Base-by-base conservation (phyloP, 2,888 invertebrate species). In the Listrodromus nycthemerus region DNA sequence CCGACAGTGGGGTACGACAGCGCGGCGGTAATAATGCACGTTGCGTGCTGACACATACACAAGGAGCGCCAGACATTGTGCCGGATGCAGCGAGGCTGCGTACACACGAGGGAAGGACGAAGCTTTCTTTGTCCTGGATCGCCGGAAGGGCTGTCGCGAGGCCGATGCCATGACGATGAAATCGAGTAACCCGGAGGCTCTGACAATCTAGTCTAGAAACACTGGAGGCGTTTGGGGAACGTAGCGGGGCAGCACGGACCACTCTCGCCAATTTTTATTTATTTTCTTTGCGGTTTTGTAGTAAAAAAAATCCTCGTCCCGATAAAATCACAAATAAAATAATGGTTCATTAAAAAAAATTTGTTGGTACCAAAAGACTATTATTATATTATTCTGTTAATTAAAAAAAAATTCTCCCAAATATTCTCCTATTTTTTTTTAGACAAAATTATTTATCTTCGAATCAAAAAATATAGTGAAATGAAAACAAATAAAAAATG, bases 11-110 rank as follows among this genome's bases (percentile, higher is more conserved):
- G 33, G 45, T 45, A 45, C 33, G 45, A 55, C 69, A 79, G 69
- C 82, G 84, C 71, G 85, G 85, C 86, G 86, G 88, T 86, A 89
- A 89, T 90, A 91, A 91, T 89, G 88, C 88, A 88, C 86, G 87
- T 83, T 86, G 87, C 87, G 83, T 86, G 88, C 89, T 89, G 88
- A 88, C 87, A 63, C 69, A 79, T 58, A 66, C 75, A 45, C 70
- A 63, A 63, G 33, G 19, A 55, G 37, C 19, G n/a, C 21, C 5
- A 65, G 16, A 65, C 58, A 73, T 73, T 67, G 65, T 71, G 45
- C 66, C 41, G 70, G 55, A 27, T 76, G 65, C 48, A 65, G 52
- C 65, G 21, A 30, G 19, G 63, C 70, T 48, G 66, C 55, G 24
- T 66, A 76, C 81, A 65, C 81, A 71, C 48, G 58, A 33, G 77